A percentile compares a stretch with the other conserved stretches of the same genome.
Evolutionary conservation across 37 sponge, comb jelly and placozoan species (phyloP).

Genomic region (Oscarella lobularis): DNA sequence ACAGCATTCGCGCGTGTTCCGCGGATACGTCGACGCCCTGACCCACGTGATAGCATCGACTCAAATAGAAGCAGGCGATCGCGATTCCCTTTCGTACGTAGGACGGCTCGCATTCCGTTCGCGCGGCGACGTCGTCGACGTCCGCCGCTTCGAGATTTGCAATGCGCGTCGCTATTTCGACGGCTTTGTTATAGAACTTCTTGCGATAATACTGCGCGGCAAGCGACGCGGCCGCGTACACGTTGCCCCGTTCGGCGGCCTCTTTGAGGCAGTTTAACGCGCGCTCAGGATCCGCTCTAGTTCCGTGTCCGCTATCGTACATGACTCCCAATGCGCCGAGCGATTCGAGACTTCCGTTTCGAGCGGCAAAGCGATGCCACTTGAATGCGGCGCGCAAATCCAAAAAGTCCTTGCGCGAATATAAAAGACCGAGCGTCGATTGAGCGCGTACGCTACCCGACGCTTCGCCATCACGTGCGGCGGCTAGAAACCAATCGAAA

Average conservation of each 20-base stretch:
- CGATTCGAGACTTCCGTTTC: slow-evolving; percentile 50
- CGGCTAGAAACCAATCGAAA: slow-evolving; percentile 38
- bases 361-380: slow-evolving; percentile 79
- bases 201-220: slow-evolving; percentile 29
- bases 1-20: slow-evolving; percentile 24
- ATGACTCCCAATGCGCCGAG: slow-evolving; percentile 82
- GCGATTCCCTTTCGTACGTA: slow-evolving; percentile 31
- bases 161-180: slow-evolving; percentile 9
- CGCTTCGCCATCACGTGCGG: slow-evolving; percentile 28
- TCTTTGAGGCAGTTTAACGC: slow-evolving; percentile 33
- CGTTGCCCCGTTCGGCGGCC: slow-evolving; percentile 23
- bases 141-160: background rate
- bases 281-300: slow-evolving; percentile 14
- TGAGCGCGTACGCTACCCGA: slow-evolving; percentile 53
- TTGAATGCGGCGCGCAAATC: slow-evolving; percentile 53
- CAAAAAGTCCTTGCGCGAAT: slow-evolving; percentile 49
- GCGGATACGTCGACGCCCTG: slow-evolving; percentile 20
- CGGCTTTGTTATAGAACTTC: slow-evolving; percentile 25
- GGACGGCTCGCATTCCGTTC: background rate
- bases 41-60: slow-evolving; percentile 41
- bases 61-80: slow-evolving; percentile 43
- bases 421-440: slow-evolving; percentile 74
- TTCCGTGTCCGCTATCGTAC: slow-evolving; percentile 33
- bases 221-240: slow-evolving; percentile 34
- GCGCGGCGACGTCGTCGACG: background rate